These are phyloP conservation scores for Addax nasomaculatus DNA, from an alignment of 2,113 vertebrate genomes.

Conservation along the genomic window DNA sequence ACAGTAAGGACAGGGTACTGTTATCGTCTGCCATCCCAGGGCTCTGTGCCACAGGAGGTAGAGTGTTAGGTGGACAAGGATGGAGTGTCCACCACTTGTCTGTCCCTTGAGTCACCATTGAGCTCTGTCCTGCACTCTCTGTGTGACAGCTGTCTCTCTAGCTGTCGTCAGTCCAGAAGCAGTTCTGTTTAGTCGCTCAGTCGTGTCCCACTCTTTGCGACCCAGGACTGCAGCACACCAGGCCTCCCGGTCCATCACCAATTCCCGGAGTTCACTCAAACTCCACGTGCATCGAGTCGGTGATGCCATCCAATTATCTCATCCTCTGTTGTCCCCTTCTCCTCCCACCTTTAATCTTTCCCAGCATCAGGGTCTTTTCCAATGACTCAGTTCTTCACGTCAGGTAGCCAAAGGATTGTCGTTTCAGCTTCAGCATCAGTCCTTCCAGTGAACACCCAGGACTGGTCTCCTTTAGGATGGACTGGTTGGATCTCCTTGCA, in stretches of 20 bases:
- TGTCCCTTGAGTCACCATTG: neutral
- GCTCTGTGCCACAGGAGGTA: too few relatives aligned
- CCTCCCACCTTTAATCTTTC: neutral
- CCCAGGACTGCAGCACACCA: neutral
- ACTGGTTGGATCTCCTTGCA: too few relatives aligned
- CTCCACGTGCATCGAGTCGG: rapidly evolving
- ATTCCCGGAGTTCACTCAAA: neutral
- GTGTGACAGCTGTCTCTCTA: neutral
- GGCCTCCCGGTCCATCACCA: neutral
- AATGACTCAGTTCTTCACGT: neutral
- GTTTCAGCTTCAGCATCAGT: too few relatives aligned
- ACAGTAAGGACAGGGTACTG: rapidly evolving
- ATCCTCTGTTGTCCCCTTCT: neutral
- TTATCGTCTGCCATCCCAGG: rapidly evolving
- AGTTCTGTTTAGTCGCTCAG: neutral
- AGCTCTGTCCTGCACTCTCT: neutral
- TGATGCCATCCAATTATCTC: neutral
- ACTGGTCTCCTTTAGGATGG: too few relatives aligned
- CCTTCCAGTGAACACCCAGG: too few relatives aligned
- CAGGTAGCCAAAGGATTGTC: neutral
- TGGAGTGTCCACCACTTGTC: neutral
- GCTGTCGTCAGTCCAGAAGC: neutral
- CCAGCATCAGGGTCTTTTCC: neutral
- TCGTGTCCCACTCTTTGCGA: rapidly evolving
- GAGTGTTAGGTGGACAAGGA: neutral